Percentiles rank a stretch among this genome's conserved stretches.
Conservation (phyloP, 2,113 vertebrate species). For the Agapornis roseicollis region DNA sequence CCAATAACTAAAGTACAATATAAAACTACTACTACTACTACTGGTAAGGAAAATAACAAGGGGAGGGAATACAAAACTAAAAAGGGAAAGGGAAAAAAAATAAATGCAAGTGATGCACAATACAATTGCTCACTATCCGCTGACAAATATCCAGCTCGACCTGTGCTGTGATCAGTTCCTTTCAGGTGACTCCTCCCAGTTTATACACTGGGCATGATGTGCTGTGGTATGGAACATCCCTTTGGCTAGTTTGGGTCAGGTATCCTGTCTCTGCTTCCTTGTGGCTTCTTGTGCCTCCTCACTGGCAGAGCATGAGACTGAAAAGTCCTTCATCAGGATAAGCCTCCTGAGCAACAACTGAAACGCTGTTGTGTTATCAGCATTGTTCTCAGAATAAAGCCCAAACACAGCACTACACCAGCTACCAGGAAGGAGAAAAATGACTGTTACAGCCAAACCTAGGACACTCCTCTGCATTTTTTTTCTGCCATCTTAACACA, state of each 20-base stretch:
- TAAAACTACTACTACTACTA: not conserved
- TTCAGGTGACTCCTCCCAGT: not conserved
- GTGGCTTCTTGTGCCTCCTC: not conserved
- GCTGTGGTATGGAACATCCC: not conserved
- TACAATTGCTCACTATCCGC: not conserved
- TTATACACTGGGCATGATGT: not conserved
- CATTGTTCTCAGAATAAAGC: not conserved
- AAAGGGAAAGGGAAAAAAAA: not conserved
- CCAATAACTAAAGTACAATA: not conserved
- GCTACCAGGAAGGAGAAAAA: not conserved
- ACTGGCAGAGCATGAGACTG: not conserved
- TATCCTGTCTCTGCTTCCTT: not conserved
- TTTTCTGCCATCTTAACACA: not conserved
- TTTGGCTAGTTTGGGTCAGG: not conserved
- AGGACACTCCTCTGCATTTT: not conserved
- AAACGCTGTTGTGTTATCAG: not conserved
- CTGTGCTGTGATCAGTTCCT: not conserved
- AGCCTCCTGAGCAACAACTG: not conserved
- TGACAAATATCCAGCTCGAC: rapidly evolving
- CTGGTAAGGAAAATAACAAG: not conserved
- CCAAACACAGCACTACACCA: not conserved
- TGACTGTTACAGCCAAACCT: not conserved
- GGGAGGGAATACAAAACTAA: not conserved
- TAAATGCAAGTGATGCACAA: not conserved
- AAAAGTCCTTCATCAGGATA: not conserved